phyloP scores from a whole-genome alignment of 2,113 vertebrate genomes.

The Lasiurus borealis region DNA sequence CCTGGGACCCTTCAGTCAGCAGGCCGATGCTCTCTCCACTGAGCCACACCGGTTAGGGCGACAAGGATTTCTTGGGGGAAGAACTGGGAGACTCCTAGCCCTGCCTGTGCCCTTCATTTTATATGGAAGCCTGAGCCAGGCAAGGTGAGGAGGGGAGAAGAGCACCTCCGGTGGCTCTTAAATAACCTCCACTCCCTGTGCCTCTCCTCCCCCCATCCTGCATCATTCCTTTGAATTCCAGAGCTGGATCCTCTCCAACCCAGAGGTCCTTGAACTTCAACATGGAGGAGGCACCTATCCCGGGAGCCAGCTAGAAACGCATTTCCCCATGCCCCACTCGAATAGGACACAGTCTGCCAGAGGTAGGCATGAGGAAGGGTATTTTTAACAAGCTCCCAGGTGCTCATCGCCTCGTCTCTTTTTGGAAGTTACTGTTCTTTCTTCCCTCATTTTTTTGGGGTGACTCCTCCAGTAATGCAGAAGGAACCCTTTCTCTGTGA shows the following conservation, averaged over 20 bases:
- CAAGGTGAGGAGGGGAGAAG: neutral
- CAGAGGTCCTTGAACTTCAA: neutral
- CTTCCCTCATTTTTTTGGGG: constrained; percentile 21
- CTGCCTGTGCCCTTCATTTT: neutral
- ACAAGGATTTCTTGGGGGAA: neutral
- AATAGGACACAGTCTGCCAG: neutral
- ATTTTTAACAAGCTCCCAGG: constrained; percentile 65
- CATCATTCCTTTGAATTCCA: neutral
- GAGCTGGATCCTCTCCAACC: neutral
- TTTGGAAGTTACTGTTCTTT: constrained; percentile 39
- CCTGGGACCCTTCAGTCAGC: no score
- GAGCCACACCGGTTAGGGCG: no score
- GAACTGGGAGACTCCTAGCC: neutral
- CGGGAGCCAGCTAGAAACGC: neutral
- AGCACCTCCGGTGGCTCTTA: neutral
- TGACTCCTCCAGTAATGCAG: neutral
- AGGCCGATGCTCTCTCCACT: no score
- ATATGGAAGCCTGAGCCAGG: neutral
- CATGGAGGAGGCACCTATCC: neutral
- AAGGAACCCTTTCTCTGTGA: neutral
- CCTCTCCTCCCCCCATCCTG: neutral
- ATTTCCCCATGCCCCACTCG: neutral
- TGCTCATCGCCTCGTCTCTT: constrained; percentile 28
- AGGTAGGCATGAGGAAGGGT: constrained; percentile 9
- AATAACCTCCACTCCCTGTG: neutral